Evolutionary conservation across 2,797 vertebrate species (phyloP), one percentile per base, ranked within the genome.

Genomic region (Cynodonichthys magdalenae): DNA sequence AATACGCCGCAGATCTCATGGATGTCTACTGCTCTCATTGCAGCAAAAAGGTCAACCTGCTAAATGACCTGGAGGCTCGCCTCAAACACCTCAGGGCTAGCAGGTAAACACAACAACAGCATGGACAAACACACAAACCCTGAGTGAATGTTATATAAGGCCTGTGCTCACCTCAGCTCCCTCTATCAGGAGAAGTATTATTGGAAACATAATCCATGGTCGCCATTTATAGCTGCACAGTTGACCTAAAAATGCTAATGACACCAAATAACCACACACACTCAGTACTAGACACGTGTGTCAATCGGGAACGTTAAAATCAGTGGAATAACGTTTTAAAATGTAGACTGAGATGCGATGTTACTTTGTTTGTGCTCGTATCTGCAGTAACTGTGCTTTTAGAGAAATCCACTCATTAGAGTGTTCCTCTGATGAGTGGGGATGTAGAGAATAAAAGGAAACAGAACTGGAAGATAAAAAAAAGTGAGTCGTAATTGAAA

Each of bases 21-120:
- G 96, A 98, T 50, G 92, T 97, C 63, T 98, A 96, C 92, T 99
- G 97, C 86, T 96, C 96, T n/a, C 97, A 98, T 87, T 99, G 97
- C 94, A 96, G 95, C 91, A 98, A 95, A 90, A 97, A 97, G 87
- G 95, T 99, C 92, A 96, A 95, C 81, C 93, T 98, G 59, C 95
- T 99, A 17, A 96, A 95, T 62, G 97, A 98, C 87, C 90, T 99
- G 88, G 97, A 98, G 83, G 95, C 94, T 73, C 93, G 97, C n/a
- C 96, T 99, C 59, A 97, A 94, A 89, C 96, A 94, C 89, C 93
- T 99, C 61, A 96, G 96, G 90, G 92, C 94, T 74, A 96, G 95
- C 93, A 98, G 97, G 97, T 97, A 88, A 58, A 53, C 5, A 31
- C 20, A 10, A 19, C 24, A 24, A 24, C 24, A 24, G 14, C 29